Percentiles rank a stretch among this genome's conserved stretches.
phyloP scores from a whole-genome alignment of 2,113 vertebrate genomes.

The Microcebus murinus region DNA sequence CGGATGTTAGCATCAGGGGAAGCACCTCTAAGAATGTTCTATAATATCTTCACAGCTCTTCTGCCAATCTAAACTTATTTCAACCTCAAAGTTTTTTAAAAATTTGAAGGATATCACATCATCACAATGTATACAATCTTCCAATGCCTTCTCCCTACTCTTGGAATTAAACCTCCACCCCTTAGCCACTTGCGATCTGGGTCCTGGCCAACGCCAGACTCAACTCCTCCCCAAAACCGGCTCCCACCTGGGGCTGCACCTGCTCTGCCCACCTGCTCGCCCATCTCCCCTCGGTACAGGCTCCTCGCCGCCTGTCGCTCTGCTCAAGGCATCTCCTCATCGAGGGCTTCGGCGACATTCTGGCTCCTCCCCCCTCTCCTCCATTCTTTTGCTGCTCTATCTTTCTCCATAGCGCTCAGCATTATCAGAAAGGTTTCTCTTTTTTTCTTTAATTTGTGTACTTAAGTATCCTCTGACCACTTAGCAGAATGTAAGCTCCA shows the following conservation, averaged over 20 bases:
- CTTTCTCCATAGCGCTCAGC: not conserved
- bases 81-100: not conserved
- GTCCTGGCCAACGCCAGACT: fast-evolving
- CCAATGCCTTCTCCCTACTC: not conserved
- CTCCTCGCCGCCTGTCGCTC: fast-evolving
- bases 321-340: not conserved
- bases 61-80: not conserved
- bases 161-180: not conserved
- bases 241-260: not conserved
- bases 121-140: fast-evolving
- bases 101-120: not conserved
- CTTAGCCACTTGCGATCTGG: not conserved
- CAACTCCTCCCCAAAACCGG: fast-evolving
- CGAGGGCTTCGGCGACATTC: no score
- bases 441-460: not conserved
- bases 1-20: not conserved
- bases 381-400: not conserved
- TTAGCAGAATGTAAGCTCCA: not conserved
- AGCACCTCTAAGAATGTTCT: not conserved
- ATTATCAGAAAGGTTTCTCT: fast-evolving
- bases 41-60: not conserved
- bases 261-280: not conserved
- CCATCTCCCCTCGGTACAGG: fast-evolving
- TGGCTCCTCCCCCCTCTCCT: not conserved
- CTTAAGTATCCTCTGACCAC: not conserved